Conservation (phyloP, 2,113 vertebrate species). For the Phoxinus phoxinus region DNA sequence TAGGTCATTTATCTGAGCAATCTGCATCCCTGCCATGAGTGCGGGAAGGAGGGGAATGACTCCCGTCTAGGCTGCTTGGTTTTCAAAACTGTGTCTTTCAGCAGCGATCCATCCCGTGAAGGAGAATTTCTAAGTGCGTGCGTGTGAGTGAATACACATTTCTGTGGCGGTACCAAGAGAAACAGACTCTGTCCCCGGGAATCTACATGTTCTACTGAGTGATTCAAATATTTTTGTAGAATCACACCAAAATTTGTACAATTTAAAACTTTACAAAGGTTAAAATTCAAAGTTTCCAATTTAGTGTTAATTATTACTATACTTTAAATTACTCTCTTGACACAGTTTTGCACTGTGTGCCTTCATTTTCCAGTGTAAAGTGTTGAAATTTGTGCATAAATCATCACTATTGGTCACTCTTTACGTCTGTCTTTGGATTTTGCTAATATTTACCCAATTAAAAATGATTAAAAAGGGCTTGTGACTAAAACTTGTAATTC, state of each 20-base stretch:
- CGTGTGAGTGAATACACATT: slow-evolving; percentile 17
- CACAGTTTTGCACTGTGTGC: not conserved
- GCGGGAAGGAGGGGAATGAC: slow-evolving; percentile 65
- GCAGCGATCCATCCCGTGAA: slow-evolving; percentile 4
- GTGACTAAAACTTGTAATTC: too few relatives aligned
- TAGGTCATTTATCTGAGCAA: slow-evolving; percentile 76
- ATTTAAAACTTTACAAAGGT: not conserved
- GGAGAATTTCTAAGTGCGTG: not conserved
- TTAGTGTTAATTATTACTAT: not conserved
- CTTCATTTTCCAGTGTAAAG: not conserved
- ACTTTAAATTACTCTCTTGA: not conserved
- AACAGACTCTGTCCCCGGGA: slow-evolving; percentile 1
- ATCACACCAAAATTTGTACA: not conserved
- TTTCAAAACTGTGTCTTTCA: slow-evolving; percentile 64
- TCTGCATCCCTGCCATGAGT: slow-evolving; percentile 73
- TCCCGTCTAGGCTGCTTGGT: slow-evolving; percentile 38
- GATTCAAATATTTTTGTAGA: not conserved
- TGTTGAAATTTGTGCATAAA: not conserved
- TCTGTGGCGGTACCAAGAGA: slow-evolving; percentile 3
- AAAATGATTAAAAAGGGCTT: too few relatives aligned
- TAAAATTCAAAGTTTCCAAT: not conserved
- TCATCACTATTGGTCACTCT: too few relatives aligned
- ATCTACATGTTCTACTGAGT: not conserved
- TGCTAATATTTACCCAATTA: too few relatives aligned
- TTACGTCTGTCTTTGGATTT: too few relatives aligned